Percentiles rank a stretch among this genome's conserved stretches.
phyloP scores from a whole-genome alignment of 2,113 vertebrate genomes.

The Oreochromis tanganicae region DNA sequence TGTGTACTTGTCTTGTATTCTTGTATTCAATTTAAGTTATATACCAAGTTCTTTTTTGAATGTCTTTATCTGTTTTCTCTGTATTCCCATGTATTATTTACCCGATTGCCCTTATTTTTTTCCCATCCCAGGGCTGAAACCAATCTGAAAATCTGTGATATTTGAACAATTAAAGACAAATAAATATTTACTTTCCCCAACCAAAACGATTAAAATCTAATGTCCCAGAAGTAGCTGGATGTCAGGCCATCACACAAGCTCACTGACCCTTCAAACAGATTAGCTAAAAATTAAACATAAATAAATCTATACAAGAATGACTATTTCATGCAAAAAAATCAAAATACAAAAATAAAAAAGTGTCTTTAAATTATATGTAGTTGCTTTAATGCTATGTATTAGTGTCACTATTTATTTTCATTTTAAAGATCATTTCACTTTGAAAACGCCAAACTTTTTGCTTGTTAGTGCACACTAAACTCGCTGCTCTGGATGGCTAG shows the following conservation, averaged over 20 bases:
- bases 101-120: neutral
- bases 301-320: neutral
- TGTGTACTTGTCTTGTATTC: neutral
- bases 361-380: neutral
- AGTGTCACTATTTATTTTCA: neutral
- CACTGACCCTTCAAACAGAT: neutral
- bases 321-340: neutral
- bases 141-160: neutral
- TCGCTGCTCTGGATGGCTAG: neutral
- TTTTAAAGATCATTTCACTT: neutral
- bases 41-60: neutral
- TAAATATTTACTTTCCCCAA: neutral
- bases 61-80: neutral
- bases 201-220: neutral
- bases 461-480: neutral
- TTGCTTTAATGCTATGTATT: neutral
- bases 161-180: neutral
- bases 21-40: neutral
- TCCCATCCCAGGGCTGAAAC: neutral
- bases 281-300: neutral
- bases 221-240: neutral
- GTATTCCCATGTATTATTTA: neutral
- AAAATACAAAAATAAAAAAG: neutral
- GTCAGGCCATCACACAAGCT: neutral
- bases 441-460: neutral